Evolutionary conservation across 2,888 invertebrate genomes (phyloP).

Genomic region (Ariolimax columbianus): DNA sequence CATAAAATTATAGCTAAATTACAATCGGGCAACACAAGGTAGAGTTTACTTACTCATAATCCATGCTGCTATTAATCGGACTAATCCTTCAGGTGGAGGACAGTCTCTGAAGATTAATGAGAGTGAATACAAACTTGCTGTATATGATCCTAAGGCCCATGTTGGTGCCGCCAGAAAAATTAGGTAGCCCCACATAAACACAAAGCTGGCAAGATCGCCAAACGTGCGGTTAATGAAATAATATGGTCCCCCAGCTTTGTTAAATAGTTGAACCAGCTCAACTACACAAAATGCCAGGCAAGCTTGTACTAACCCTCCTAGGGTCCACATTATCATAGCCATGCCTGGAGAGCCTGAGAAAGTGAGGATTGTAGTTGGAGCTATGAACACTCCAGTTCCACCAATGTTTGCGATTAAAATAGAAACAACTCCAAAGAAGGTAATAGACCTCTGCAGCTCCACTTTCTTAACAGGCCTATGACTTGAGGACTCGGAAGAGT

Average conservation of each 20-base stretch:
- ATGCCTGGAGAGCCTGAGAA: conserved; percentile 62
- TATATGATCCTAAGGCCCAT: conserved; percentile 61
- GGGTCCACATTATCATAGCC: conserved; percentile 58
- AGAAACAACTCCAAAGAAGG: conserved; percentile 49
- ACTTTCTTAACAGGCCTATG: background rate
- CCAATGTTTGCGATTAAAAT: conserved; percentile 61
- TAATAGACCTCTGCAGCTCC: conserved; percentile 51
- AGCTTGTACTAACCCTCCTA: conserved; percentile 61
- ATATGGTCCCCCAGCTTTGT: conserved; percentile 65
- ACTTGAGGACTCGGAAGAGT: background rate
- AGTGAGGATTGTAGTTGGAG: conserved; percentile 58
- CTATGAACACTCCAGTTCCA: conserved; percentile 62
- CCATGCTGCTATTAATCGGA: conserved; percentile 60
- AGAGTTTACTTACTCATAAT: conserved; percentile 60
- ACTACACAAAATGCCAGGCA: conserved; percentile 60
- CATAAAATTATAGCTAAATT: too few relatives aligned
- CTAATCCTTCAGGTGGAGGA: conserved; percentile 55
- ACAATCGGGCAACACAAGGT: too few relatives aligned
- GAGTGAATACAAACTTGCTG: conserved; percentile 60
- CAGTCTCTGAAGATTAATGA: conserved; percentile 59
- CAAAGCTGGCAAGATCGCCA: conserved; percentile 61
- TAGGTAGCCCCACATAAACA: conserved; percentile 65
- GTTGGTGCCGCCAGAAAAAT: conserved; percentile 60
- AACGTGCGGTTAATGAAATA: conserved; percentile 60
- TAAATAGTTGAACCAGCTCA: conserved; percentile 60